Percentiles rank a stretch among this genome's conserved stretches.
Conservation (phyloP, 2,888 invertebrate genomes). For the Hyles lineata region DNA sequence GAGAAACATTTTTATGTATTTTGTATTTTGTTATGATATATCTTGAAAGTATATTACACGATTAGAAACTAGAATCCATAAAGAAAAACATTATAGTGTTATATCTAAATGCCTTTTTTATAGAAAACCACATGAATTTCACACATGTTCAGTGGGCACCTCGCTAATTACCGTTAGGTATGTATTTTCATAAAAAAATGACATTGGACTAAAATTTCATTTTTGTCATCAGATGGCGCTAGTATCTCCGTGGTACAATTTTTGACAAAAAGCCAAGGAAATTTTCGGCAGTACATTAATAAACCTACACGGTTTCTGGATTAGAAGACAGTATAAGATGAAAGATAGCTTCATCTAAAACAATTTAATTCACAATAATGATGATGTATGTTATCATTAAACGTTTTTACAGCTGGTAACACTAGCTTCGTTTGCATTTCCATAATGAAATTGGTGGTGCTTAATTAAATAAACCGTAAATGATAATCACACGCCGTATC, state of each 20-base stretch:
- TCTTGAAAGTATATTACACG: no score
- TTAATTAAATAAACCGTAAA: not conserved
- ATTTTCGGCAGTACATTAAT: not conserved
- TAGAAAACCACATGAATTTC: not conserved
- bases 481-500: not conserved
- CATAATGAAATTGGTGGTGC: constrained; percentile 38
- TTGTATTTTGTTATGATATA: not conserved
- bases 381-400: constrained; percentile 34
- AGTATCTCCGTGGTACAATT: constrained; percentile 25
- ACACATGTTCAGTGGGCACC: not conserved
- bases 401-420: constrained; percentile 65
- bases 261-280: constrained; percentile 28
- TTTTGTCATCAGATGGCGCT: constrained; percentile 27
- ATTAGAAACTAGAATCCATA: no score
- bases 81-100: no score
- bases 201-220: constrained; percentile 24
- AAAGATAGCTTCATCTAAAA: not conserved
- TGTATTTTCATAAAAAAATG: constrained; percentile 9
- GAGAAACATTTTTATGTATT: not conserved
- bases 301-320: constrained; percentile 14
- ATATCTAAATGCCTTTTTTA: not conserved
- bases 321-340: constrained; percentile 17
- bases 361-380: constrained; percentile 28
- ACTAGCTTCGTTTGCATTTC: constrained; percentile 59
- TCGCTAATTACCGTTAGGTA: not conserved